Evolutionary conservation across 2,113 vertebrate genomes (phyloP).

Genomic region (Sinosuthora webbiana): DNA sequence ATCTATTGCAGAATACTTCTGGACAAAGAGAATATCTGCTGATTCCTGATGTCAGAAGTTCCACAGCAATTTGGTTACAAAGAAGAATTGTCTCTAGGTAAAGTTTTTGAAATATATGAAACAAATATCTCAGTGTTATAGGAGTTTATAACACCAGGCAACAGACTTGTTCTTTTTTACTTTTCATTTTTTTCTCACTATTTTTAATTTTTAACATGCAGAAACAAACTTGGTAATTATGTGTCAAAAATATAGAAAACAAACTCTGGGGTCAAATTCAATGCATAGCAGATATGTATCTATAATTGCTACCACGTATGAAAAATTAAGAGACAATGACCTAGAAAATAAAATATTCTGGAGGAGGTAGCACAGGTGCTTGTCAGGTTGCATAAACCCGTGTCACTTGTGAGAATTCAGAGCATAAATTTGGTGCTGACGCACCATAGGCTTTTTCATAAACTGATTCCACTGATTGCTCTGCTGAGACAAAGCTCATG

Average conservation of each 20-base stretch:
- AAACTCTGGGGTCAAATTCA: not conserved
- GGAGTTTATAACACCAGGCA: not conserved
- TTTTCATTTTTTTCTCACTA: not conserved
- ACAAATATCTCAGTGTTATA: not conserved
- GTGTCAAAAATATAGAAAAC: not conserved
- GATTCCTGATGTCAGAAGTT: not conserved
- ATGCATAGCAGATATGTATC: rapidly evolving
- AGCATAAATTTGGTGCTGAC: not conserved
- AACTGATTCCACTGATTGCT: not conserved
- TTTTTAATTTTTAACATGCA: not conserved
- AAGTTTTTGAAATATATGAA: not conserved
- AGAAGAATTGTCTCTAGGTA: not conserved
- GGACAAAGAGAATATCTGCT: not conserved
- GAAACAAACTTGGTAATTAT: not conserved
- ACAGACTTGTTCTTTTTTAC: not conserved
- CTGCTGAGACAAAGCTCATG: not conserved
- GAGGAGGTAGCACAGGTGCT: not conserved
- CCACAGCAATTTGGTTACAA: too few species aligned
- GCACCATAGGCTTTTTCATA: rapidly evolving
- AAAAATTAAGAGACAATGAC: not conserved
- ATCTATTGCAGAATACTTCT: not conserved
- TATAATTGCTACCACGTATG: not conserved
- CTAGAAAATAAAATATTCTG: not conserved
- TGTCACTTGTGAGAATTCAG: not conserved
- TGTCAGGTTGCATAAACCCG: not conserved